Percentiles rank a stretch among this genome's conserved stretches.
Conservation (phyloP, 1,140 invertebrate species). For the Neotoxoptera formosana region DNA sequence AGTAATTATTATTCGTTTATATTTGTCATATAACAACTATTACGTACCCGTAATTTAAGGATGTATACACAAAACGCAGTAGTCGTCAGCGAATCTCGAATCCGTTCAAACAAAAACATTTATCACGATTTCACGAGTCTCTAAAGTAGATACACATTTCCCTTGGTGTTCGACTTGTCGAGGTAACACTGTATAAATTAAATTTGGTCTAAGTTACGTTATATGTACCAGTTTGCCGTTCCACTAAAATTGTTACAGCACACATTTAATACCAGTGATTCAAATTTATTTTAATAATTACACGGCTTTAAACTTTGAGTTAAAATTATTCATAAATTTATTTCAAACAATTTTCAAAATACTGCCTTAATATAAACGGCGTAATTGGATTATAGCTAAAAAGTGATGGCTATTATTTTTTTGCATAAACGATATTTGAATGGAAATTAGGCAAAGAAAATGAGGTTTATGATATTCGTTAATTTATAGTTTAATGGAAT, state of each 20-base stretch:
- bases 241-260: neutral
- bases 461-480: too few species aligned
- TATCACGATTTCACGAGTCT: neutral
- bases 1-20: conserved; percentile 58
- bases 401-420: neutral
- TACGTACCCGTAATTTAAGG: neutral
- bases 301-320: neutral
- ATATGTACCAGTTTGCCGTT: neutral
- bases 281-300: neutral
- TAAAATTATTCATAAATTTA: neutral
- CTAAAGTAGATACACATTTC: neutral
- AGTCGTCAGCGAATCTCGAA: neutral
- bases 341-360: too few species aligned
- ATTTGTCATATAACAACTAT: neutral
- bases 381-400: too few species aligned
- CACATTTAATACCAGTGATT: neutral
- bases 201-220: too few species aligned
- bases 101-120: neutral
- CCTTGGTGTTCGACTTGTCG: neutral
- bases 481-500: too few species aligned
- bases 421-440: neutral
- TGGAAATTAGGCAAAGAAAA: neutral
- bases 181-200: too few species aligned
- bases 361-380: too few species aligned
- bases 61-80: neutral